A percentile compares a stretch with the other conserved stretches of the same genome.
Evolutionary conservation across 2,888 invertebrate species (phyloP).

Genomic region (Diarsia dahlii): DNA sequence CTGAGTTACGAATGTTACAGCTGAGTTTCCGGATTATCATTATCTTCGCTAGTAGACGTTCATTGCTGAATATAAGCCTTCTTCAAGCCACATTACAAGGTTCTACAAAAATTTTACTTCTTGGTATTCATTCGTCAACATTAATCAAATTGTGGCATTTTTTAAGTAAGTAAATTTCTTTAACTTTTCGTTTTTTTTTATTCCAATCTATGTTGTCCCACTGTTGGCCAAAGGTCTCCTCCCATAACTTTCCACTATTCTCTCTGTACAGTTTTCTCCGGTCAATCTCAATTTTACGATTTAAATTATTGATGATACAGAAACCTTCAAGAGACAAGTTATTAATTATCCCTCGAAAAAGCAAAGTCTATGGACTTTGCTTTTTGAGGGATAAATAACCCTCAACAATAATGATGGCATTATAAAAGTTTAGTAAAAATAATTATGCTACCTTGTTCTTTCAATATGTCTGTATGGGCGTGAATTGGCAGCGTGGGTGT

Average conservation of each 20-base stretch:
- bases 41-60: not conserved
- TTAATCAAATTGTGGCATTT: too few relatives aligned
- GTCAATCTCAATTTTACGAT: not conserved
- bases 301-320: not conserved
- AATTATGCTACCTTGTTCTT: conserved; percentile 59
- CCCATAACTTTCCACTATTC: not conserved
- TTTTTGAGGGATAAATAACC: too few relatives aligned
- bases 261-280: not conserved
- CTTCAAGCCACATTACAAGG: not conserved
- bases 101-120: not conserved
- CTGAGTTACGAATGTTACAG: not conserved
- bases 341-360: not conserved
- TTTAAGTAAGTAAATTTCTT: too few relatives aligned
- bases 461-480: conserved; percentile 73
- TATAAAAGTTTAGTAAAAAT: conserved; percentile 56
- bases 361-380: too few relatives aligned
- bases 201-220: not conserved
- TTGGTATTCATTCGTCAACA: not conserved
- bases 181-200: not conserved
- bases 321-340: not conserved
- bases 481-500: conserved; percentile 72
- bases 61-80: not conserved
- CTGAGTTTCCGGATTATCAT: not conserved
- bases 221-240: not conserved
- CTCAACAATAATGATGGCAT: conserved; percentile 22